These are phyloP conservation scores for Caenorhabditis uteleia DNA, from an alignment of 2,888 invertebrate species.

Conservation along the genomic window DNA sequence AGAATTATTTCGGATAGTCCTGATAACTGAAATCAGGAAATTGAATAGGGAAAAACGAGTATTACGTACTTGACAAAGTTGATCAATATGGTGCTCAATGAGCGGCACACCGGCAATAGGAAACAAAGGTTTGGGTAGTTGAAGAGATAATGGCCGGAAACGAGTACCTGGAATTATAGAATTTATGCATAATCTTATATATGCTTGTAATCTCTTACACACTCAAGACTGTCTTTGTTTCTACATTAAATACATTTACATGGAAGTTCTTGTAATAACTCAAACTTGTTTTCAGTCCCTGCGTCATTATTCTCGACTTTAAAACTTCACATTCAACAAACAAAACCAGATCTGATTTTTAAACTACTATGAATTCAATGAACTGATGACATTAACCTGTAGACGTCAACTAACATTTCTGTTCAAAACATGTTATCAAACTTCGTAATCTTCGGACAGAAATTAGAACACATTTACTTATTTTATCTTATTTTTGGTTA, in stretches of 20 bases:
- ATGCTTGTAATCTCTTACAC: background rate
- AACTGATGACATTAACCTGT: too few relatives aligned
- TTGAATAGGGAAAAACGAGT: slow-evolving; percentile 1
- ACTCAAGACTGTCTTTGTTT: background rate
- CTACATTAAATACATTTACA: slow-evolving; percentile 2
- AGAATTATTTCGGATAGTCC: slow-evolving; percentile 88
- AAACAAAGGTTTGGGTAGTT: slow-evolving; percentile 96
- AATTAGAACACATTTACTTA: too few relatives aligned
- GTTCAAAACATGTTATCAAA: too few relatives aligned
- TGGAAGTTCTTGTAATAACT: too few relatives aligned
- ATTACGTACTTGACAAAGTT: slow-evolving; percentile 75
- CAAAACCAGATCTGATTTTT: too few relatives aligned
- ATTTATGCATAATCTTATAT: slow-evolving; percentile 16
- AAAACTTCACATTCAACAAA: too few relatives aligned
- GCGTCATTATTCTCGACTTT: too few relatives aligned
- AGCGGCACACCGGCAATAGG: slow-evolving; percentile 94
- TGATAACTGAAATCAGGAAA: slow-evolving; percentile 74
- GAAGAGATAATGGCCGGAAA: slow-evolving; percentile 92
- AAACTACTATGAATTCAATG: too few relatives aligned
- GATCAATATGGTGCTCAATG: slow-evolving; percentile 95
- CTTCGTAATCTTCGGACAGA: too few relatives aligned
- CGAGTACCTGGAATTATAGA: slow-evolving; percentile 80
- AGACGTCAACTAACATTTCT: too few relatives aligned
- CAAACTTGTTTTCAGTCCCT: too few relatives aligned
- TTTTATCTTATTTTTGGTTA: too few relatives aligned